Percentiles rank a stretch among this genome's conserved stretches.
Evolutionary conservation across 2,888 invertebrate genomes (phyloP).

Genomic region (Brachyopa scutellaris): DNA sequence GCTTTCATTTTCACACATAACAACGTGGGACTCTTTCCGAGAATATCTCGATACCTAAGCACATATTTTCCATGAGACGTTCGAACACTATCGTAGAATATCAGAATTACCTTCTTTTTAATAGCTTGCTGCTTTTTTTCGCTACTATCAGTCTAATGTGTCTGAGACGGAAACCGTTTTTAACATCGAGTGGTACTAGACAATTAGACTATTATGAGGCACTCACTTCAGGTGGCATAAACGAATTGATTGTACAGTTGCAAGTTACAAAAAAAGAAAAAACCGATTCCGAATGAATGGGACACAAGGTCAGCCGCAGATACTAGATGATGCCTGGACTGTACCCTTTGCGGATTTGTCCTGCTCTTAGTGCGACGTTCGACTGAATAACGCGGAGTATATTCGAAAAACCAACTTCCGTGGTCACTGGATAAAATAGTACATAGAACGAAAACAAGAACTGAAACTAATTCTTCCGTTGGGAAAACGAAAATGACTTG

Average conservation of each 20-base stretch:
- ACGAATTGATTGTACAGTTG: constrained; percentile 46
- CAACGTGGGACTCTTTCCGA: constrained; percentile 43
- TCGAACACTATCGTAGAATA: constrained; percentile 30
- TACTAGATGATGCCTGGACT: neutral
- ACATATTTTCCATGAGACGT: constrained; percentile 46
- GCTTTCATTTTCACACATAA: constrained; percentile 53
- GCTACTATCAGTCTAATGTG: constrained; percentile 61
- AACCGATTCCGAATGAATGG: neutral
- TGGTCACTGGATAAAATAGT: constrained; percentile 26
- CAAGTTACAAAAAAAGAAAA: neutral
- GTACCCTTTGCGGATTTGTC: neutral
- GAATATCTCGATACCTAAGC: constrained; percentile 46
- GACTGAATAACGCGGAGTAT: constrained; percentile 15
- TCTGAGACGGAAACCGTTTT: constrained; percentile 67
- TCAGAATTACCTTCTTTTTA: constrained; percentile 36
- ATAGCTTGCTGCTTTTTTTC: constrained; percentile 50
- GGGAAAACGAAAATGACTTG: constrained; percentile 62
- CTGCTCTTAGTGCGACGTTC: constrained; percentile 9
- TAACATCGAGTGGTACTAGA: constrained; percentile 42
- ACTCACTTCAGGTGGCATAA: constrained; percentile 65
- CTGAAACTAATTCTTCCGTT: constrained; percentile 48
- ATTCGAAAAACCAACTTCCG: constrained; percentile 38
- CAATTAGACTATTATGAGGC: constrained; percentile 51
- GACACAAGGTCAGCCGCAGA: neutral
- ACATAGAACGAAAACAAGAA: constrained; percentile 66